Evolutionary conservation across 1,140 invertebrate genomes (phyloP), one percentile per base, ranked within the genome.

Genomic region (Drosophila paulistorum): DNA sequence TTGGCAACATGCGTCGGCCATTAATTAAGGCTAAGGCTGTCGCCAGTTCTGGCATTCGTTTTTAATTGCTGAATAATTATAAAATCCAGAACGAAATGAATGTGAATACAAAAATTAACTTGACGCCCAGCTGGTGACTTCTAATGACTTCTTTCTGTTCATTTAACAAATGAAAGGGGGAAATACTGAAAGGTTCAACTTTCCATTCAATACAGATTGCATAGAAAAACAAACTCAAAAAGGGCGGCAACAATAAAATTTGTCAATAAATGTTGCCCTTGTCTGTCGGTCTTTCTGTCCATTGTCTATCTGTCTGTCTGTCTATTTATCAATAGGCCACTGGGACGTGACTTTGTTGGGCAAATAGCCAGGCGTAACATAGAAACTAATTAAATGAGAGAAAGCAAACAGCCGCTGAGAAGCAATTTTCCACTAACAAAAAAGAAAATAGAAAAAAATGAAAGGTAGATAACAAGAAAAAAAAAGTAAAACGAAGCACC

Each of bases 11-110:
- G 79, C 68, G 69, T 87, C 70, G 68, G 65, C 83, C 83, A 87
- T 87, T 87, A 87, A 87, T 87, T 87, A 87, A 89, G 84, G 72
- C 76, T 59, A 69, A 87, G 42, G 62, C 42, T 77, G 76, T 60
- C 66, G 70, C 10, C 35, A 20, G 30, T 7, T 59, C 20, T 33
- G 42, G 59, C 62, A 57, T 79, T 79, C 79, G 76, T 77, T 87
- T 86, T 83, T 87, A 87, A 89, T 87, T 89, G 83, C 72, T 72
- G 67, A 89, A 77, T 89, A 87, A 87, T 87, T 83, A 77, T 51
- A 51, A 51, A 51, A 51, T 51, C 45, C 77, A 58, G 66, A 7
- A 20, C 23, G 59, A 26, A 30, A 51, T 51, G 45, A 51, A 51
- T 51, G 45, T 51, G 45, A 51, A 51, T 51, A 51, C 45, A 51